Evolutionary conservation across 2,888 invertebrate genomes (phyloP).

Genomic region (Caenorhabditis sp.): DNA sequence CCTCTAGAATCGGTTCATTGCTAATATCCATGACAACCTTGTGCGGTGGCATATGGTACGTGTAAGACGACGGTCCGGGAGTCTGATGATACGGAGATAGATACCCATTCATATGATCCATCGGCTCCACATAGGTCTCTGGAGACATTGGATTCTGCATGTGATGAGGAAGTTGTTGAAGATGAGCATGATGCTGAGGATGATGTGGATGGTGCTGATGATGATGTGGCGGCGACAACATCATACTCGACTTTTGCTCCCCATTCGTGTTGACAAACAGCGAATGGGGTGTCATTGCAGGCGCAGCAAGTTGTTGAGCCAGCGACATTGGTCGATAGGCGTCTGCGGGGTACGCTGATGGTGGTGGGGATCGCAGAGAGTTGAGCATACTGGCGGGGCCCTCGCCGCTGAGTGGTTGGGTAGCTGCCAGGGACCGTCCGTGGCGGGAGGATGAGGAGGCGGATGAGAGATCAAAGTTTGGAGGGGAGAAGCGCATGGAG

Average conservation of each 20-base stretch:
- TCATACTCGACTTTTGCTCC: constrained; percentile 35
- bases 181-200: background rate
- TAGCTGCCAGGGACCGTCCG: constrained; percentile 38
- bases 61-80: background rate
- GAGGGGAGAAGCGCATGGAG: constrained; percentile 60
- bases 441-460: background rate
- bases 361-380: constrained; percentile 28
- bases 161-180: background rate
- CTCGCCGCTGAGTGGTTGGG: constrained; percentile 45
- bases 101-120: constrained; percentile 52
- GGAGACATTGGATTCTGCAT: constrained; percentile 38
- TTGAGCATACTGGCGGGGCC: constrained; percentile 66
- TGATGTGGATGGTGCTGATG: background rate
- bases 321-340: constrained; percentile 52
- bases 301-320: constrained; percentile 66
- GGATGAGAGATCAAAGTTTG: constrained; percentile 43
- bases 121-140: constrained; percentile 27
- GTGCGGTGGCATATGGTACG: background rate
- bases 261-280: constrained; percentile 53
- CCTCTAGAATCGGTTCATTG: background rate
- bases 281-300: constrained; percentile 51
- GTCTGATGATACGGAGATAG: constrained; percentile 43
- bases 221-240: constrained; percentile 43
- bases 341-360: constrained; percentile 29
- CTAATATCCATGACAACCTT: background rate